Percentiles rank a stretch among this genome's conserved stretches.
Conservation (phyloP, 2,113 vertebrate species). For the Syngnathoides biaculeatus region DNA sequence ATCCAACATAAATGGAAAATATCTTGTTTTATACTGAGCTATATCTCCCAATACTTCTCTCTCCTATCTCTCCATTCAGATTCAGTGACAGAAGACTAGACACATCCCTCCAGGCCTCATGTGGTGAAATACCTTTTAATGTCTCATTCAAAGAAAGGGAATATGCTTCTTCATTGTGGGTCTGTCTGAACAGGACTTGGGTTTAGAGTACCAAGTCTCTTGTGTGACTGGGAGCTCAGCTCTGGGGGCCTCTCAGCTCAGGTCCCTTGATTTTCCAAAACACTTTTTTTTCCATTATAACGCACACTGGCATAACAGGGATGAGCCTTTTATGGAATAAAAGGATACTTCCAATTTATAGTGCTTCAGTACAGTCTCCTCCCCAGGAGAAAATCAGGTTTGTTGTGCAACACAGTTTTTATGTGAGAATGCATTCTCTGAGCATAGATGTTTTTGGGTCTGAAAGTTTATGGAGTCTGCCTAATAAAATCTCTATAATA, state of each 20-base stretch:
- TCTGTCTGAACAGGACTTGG: constrained; percentile 7
- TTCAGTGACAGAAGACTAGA: constrained; percentile 7
- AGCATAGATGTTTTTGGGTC: not conserved
- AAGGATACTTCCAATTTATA: constrained; percentile 5
- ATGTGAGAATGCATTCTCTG: not conserved
- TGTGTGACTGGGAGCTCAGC: constrained; percentile 18
- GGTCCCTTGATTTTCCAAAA: constrained; percentile 4
- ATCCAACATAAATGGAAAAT: constrained; percentile 13
- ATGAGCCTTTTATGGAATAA: constrained; percentile 8
- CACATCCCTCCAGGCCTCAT: constrained; percentile 26
- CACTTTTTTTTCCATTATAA: constrained; percentile 13
- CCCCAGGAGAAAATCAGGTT: not conserved
- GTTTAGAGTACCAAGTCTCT: constrained; percentile 4
- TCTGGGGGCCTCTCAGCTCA: constrained; percentile 8
- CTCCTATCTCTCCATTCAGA: constrained; percentile 18
- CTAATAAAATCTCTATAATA: not conserved
- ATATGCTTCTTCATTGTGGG: constrained; percentile 17
- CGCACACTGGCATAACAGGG: not conserved
- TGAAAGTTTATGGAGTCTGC: not conserved
- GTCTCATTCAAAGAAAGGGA: constrained; percentile 38
- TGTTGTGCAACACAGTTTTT: not conserved
- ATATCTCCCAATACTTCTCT: constrained; percentile 14
- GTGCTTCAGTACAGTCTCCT: not conserved
- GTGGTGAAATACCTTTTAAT: constrained; percentile 62
- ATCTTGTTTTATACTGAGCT: not conserved